Conservation (phyloP, 2,797 vertebrate species). For the Lates japonicus region DNA sequence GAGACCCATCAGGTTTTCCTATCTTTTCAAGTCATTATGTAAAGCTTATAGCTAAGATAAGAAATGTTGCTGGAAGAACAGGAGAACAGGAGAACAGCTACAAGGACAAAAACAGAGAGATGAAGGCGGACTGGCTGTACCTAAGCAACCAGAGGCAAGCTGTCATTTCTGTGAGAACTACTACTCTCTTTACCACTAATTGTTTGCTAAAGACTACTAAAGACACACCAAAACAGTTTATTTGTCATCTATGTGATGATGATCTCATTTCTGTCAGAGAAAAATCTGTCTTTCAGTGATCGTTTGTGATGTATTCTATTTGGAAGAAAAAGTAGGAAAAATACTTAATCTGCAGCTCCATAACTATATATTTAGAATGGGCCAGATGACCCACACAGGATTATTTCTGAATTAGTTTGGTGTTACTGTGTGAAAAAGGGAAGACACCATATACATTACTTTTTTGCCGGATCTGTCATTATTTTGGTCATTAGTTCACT, state of each 20-base stretch:
- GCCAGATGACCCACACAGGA: neutral
- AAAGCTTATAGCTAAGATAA: neutral
- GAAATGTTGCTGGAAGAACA: neutral
- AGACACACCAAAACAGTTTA: neutral
- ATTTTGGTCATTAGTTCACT: neutral
- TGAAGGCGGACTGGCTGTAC: neutral
- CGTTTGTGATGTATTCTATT: neutral
- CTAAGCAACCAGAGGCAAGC: conserved; percentile 14
- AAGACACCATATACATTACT: neutral
- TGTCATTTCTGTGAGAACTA: neutral
- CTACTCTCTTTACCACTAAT: neutral
- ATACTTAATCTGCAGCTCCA: neutral
- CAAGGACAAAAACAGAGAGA: neutral
- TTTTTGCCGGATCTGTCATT: neutral
- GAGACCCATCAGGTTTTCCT: neutral
- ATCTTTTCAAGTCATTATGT: neutral
- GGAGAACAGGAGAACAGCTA: neutral
- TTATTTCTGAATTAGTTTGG: neutral
- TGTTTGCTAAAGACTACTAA: neutral
- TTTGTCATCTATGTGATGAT: neutral
- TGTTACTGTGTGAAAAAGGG: neutral
- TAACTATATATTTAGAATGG: neutral
- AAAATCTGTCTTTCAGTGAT: neutral
- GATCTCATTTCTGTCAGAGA: neutral
- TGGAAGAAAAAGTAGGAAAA: too few species aligned